Evolutionary conservation across 1,140 invertebrate genomes (phyloP).

Genomic region (Trachymyrmex septentrionalis): DNA sequence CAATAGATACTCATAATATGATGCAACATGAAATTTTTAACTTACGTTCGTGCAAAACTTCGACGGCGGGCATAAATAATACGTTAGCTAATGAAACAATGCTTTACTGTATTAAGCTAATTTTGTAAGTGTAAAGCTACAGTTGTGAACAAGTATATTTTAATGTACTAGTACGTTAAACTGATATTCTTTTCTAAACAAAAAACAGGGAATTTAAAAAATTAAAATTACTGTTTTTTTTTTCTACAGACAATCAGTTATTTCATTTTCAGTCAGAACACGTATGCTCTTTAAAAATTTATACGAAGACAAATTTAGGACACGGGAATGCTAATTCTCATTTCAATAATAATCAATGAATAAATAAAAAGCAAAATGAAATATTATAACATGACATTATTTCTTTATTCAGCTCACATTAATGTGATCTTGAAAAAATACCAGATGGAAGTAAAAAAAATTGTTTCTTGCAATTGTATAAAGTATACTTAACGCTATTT

Average conservation of each 20-base stretch:
- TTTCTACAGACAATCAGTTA: background rate
- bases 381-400: background rate
- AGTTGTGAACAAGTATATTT: background rate
- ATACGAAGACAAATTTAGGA: slow-evolving; percentile 11
- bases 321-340: background rate
- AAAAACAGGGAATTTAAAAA: background rate
- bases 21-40: slow-evolving; percentile 31
- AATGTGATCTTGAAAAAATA: slow-evolving; percentile 3
- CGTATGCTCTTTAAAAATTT: background rate
- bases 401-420: background rate
- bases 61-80: background rate
- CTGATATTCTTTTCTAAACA: background rate
- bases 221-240: background rate
- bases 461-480: background rate
- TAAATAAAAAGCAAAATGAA: background rate
- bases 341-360: slow-evolving; percentile 13
- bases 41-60: slow-evolving; percentile 10
- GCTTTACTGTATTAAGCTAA: background rate
- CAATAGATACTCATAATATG: slow-evolving; percentile 23
- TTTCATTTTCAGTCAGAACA: background rate
- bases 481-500: background rate
- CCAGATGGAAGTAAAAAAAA: background rate
- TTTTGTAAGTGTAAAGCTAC: slow-evolving; percentile 23
- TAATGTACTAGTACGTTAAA: background rate
- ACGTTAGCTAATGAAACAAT: slow-evolving; percentile 21